These are phyloP conservation scores for Mesorhabditis sp. DNA, from an alignment of 2,888 invertebrate genomes.

Conservation along the genomic window DNA sequence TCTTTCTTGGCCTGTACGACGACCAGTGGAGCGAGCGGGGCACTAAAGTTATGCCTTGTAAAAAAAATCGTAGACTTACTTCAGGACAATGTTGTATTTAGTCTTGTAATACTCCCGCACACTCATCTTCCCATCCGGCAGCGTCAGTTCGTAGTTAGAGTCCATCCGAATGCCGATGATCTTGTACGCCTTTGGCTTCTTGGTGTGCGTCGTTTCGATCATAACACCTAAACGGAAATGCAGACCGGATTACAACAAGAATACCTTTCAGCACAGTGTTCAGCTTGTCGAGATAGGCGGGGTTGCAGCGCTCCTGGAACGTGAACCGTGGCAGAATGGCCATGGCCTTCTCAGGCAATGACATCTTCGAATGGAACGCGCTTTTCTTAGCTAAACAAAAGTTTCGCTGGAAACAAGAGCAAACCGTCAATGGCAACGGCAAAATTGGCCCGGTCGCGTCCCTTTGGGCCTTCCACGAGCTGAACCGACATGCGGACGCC, in stretches of 20 bases:
- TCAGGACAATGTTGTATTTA: constrained; percentile 22
- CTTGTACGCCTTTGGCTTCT: not conserved
- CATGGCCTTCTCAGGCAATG: not conserved
- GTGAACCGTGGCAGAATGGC: not conserved
- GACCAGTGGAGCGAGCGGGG: constrained; percentile 22
- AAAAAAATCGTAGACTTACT: constrained; percentile 7
- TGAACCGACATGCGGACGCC: constrained; percentile 11
- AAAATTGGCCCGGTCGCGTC: constrained; percentile 11
- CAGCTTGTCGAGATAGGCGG: not conserved
- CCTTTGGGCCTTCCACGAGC: constrained; percentile 18
- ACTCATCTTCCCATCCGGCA: constrained; percentile 7
- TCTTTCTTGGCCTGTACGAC: constrained; percentile 24
- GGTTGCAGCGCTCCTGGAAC: not conserved
- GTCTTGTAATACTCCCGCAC: constrained; percentile 19
- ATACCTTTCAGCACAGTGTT: constrained; percentile 8
- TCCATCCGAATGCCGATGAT: not conserved
- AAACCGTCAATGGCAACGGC: constrained; percentile 14
- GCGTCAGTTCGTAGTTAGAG: not conserved
- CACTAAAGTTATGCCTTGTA: constrained; percentile 11
- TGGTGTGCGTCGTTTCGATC: not conserved
- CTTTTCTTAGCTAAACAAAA: not conserved
- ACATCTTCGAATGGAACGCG: not conserved
- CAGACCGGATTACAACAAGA: too few species aligned
- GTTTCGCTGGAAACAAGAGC: not conserved
- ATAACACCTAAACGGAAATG: not conserved